Percentiles rank a stretch among this genome's conserved stretches.
Evolutionary conservation across 2,888 invertebrate genomes (phyloP).

Genomic region (Galerucella pusilla): DNA sequence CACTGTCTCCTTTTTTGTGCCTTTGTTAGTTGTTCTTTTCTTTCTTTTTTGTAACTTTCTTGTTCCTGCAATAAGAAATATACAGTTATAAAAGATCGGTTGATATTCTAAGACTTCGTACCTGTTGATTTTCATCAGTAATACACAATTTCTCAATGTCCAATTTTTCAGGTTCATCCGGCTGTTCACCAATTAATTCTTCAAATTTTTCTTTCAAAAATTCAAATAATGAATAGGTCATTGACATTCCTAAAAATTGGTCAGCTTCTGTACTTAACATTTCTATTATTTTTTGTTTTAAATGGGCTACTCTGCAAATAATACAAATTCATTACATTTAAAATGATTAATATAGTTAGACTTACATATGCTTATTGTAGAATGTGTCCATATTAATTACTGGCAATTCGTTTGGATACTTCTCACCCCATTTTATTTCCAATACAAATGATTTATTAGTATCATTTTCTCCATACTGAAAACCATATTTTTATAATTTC

Average conservation of each 20-base stretch:
- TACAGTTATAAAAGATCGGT: no score
- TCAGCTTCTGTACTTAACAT: conserved; percentile 78
- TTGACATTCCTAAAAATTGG: conserved; percentile 88
- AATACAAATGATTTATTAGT: conserved; percentile 83
- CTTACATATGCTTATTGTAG: conserved; percentile 93
- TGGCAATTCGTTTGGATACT: conserved; percentile 88
- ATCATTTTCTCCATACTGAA: conserved; percentile 84
- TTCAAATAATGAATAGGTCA: conserved; percentile 95
- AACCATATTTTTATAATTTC: conserved; percentile 17
- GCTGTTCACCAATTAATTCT: conserved; percentile 78
- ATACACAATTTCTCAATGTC: conserved; percentile 70
- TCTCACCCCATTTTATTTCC: conserved; percentile 87
- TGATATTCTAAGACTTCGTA: conserved; percentile 5
- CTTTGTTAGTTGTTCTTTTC: conserved; percentile 89
- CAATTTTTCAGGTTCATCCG: conserved; percentile 67
- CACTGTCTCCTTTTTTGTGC: conserved; percentile 90
- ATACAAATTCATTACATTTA: neutral
- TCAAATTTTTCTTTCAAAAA: conserved; percentile 85
- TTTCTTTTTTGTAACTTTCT: conserved; percentile 69
- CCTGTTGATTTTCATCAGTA: conserved; percentile 53
- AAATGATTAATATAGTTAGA: conserved; percentile 52
- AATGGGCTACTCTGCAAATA: conserved; percentile 70
- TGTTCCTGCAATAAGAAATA: no score
- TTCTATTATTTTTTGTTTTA: conserved; percentile 77
- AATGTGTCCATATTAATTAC: conserved; percentile 88